Base-by-base conservation (phyloP, 2,797 vertebrate species). In the Spinibarbus caldwelli region DNA sequence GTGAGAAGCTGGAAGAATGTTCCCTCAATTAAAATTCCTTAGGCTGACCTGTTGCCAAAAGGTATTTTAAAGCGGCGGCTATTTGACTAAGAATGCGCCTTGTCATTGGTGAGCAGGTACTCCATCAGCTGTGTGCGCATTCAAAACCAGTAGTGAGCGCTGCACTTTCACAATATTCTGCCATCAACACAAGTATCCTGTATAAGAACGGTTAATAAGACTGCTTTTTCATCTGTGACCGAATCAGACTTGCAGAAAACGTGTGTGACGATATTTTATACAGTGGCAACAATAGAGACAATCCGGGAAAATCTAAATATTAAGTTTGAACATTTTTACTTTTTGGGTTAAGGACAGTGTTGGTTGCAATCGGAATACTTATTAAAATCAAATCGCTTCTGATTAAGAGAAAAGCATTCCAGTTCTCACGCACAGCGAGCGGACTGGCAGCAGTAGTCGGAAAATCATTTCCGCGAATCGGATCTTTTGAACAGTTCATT, bases 21-120 rank as follows among this genome's bases (percentile, higher is more conserved):
- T 79, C 84, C 84, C 86, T 90, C 88, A 89, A 89, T 89, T 90
- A 90, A 90, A 85, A 90, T 89, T 89, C 90, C 88, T n/a, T 38
- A 68, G 79, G 87, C 83, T 88, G 87, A 90, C 90, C 88, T 88
- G 83, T 88, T 87, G 84, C 83, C 87, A 87, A 86, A 90, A 89
- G 87, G 90, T 88, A 86, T 84, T 88, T 86, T 78, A 85, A 87
- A 86, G 57, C 64, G 41, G 71, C n/a, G 86, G 73, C 80, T 86
- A 87, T 88, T 90, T 89, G 87, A 86, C 84, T 88, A 87, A 89
- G 84, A 90, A 90, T 88, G 82, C 88, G 75, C 59, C 45, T 34
- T 47, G 86, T 86, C 86, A 87, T 86, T 84, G 72, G 80, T 71
- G 86, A 86, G 88, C 86, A 88, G 82, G 82, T 87, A 78, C 82